Base-by-base conservation (phyloP, 1,140 invertebrate genomes). In the Caenorhabditis tropicalis region DNA sequence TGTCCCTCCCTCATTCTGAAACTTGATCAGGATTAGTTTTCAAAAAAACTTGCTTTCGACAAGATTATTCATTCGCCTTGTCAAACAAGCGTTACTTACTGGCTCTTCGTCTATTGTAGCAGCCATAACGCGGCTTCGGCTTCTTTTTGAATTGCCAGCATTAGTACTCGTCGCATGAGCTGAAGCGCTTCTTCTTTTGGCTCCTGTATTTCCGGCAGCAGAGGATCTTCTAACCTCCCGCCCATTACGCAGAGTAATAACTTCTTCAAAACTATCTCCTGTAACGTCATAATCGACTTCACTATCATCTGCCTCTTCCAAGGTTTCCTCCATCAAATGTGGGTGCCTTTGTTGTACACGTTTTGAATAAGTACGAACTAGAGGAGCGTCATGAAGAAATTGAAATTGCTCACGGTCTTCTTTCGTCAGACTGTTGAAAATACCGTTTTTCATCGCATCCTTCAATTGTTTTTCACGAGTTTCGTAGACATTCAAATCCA, bases 321-420 rank as follows among this genome's bases (percentile, higher is more conserved):
- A 29, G 10, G 65, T 74, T 12, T 74, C 65, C 21, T 74, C 65
- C 65, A 74, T 74, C 21, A 74, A 81, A 80, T 74, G 83, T 3
- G 70, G 49, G 58, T 84, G 48, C 31, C 58, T 51, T 19, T 81
- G 83, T 53, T 56, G 70, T 31, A 84, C 43, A n/a, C 83, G 36
- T 84, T 65, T 43, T 74, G 65, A 48, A 51, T 80, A 74, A 21
- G 65, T 74, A 4, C 65, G 65, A 15, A 74, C 65, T 15, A 74
- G n/a, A 36, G 65, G 65, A 24, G n/a, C n/a, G n/a, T 74, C 65
- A n/a, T 74, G 65, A 24, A 74, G 65, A 46, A 74, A 74, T 21
- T 74, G 33, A 15, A 74, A 74, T 36, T 74, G 65, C 21, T 74
- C 65, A 4, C 65, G 33, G 36, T 74, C 65, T 31, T 74, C 65